Conservation (phyloP, 2,113 vertebrate genomes). For the Sakesphorus luctuosus region DNA sequence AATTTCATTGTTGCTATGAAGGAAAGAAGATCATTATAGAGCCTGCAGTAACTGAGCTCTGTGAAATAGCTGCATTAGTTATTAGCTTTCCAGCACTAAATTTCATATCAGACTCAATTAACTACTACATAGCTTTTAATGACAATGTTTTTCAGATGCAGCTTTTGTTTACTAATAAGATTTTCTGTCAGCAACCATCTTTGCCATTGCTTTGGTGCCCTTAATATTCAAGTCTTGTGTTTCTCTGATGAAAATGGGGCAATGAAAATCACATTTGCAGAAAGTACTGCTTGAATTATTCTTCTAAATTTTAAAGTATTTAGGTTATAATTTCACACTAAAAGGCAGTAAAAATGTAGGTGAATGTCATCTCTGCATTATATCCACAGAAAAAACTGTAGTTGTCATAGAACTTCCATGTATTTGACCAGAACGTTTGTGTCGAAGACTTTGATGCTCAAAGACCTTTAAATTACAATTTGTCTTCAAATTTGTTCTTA, state of each 20-base stretch:
- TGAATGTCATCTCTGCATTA: not conserved
- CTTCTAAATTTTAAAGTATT: conserved; percentile 61
- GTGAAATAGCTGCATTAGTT: conserved; percentile 82
- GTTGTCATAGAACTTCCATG: not conserved
- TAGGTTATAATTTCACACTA: conserved; percentile 57
- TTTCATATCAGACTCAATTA: conserved; percentile 85
- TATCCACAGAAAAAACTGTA: conserved; percentile 1
- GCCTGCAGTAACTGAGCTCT: conserved; percentile 79
- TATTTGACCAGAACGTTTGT: conserved; percentile 40
- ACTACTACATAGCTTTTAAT: conserved; percentile 82
- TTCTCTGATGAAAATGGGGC: conserved; percentile 71
- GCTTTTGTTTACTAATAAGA: conserved; percentile 82
- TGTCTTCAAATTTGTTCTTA: conserved; percentile 16
- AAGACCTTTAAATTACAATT: conserved; percentile 55
- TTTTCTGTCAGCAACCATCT: conserved; percentile 70
- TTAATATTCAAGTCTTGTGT: conserved; percentile 74
- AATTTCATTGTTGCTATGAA: conserved; percentile 81
- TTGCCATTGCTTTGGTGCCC: conserved; percentile 56
- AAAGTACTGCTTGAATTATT: conserved; percentile 66
- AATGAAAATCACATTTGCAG: conserved; percentile 72
- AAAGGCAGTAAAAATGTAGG: conserved; percentile 38
- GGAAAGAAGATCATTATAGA: conserved; percentile 78
- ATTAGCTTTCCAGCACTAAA: conserved; percentile 82
- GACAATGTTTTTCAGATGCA: conserved; percentile 79
- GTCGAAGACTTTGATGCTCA: conserved; percentile 42